phyloP scores from a whole-genome alignment of 1,140 invertebrate genomes.

The Samia ricini region DNA sequence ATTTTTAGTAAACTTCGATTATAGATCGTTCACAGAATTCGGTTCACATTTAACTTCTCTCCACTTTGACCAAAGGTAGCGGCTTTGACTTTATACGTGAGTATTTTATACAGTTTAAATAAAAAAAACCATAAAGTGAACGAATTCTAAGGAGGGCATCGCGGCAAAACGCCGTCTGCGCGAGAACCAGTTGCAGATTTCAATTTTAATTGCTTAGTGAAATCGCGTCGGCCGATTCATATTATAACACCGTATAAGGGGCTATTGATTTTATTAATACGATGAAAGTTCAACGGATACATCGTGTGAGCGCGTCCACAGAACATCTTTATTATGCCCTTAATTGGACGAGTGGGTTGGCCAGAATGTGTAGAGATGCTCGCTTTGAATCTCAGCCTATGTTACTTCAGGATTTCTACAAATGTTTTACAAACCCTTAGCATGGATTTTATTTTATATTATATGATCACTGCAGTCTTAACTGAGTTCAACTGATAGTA shows the following conservation, averaged over 20 bases:
- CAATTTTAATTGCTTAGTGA: background rate
- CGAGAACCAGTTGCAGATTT: conserved; percentile 1
- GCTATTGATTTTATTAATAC: background rate
- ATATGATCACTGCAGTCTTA: no score
- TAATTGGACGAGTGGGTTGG: background rate
- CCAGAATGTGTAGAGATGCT: background rate
- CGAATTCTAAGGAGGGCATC: conserved; percentile 1
- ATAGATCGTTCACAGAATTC: no score
- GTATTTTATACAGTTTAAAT: background rate
- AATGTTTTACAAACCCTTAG: no score
- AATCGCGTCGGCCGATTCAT: background rate
- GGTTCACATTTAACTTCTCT: no score
- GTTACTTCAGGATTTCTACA: background rate
- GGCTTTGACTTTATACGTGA: background rate
- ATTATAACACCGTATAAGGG: background rate
- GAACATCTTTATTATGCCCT: background rate
- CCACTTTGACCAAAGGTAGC: no score
- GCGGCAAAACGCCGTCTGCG: background rate
- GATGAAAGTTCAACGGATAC: background rate
- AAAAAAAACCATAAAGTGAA: background rate
- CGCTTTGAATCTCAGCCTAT: background rate
- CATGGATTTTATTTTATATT: no score
- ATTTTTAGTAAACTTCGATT: no score
- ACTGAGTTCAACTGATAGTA: no score
- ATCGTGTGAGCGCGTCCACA: background rate